A percentile compares a stretch with the other conserved stretches of the same genome.
These are phyloP conservation scores for Pseudochromis fuscus DNA, from an alignment of 2,797 vertebrate genomes.

Conservation along the genomic window DNA sequence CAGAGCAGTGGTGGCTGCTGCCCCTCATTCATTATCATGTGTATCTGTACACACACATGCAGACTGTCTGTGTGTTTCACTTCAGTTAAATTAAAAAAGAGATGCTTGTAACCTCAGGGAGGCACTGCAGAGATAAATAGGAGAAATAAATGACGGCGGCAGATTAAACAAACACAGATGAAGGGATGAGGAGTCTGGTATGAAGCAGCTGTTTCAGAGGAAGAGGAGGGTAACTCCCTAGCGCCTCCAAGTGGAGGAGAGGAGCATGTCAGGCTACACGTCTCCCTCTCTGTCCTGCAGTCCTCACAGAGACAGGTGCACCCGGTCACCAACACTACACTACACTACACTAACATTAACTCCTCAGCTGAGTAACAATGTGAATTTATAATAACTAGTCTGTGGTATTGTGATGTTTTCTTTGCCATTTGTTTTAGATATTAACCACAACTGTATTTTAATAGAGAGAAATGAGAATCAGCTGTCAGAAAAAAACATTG, in stretches of 20 bases:
- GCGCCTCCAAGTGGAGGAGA: conserved; percentile 70
- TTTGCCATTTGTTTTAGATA: too few species aligned
- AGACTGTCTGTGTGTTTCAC: not conserved
- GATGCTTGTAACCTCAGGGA: not conserved
- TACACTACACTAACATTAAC: not conserved
- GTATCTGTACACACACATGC: conserved; percentile 1
- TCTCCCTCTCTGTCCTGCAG: not conserved
- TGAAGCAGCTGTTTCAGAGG: conserved; percentile 9
- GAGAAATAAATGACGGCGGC: conserved; percentile 14
- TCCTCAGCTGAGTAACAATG: too few species aligned
- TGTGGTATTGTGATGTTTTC: too few species aligned
- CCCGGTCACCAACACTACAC: too few species aligned
- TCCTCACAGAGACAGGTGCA: conserved; percentile 18
- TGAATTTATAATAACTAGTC: too few species aligned
- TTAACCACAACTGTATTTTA: too few species aligned
- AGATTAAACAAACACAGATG: conserved; percentile 35
- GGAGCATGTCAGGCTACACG: conserved; percentile 12
- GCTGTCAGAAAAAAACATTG: too few species aligned
- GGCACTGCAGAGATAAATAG: not conserved
- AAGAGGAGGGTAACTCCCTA: conserved; percentile 51
- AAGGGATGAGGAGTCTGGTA: not conserved
- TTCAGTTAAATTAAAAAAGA: not conserved
- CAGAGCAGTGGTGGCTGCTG: not conserved
- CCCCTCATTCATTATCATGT: not conserved
- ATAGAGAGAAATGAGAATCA: too few species aligned